Evolutionary conservation across 1,140 invertebrate genomes (phyloP).

Genomic region (Drosophila gunungcola): DNA sequence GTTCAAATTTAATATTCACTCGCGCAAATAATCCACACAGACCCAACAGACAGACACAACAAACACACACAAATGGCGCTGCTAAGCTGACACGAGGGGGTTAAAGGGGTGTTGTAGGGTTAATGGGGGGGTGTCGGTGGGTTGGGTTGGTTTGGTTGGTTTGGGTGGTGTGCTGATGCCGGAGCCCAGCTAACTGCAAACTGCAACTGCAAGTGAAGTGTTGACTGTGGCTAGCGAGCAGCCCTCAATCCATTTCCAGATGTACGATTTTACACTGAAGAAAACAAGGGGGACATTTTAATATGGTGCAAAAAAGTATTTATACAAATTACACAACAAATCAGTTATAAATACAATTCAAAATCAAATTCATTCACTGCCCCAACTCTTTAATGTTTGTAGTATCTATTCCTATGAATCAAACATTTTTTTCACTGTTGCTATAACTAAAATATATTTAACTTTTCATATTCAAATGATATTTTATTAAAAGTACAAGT

Average conservation of each 20-base stretch:
- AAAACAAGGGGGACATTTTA: not conserved
- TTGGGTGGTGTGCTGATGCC: not conserved
- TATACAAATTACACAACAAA: not conserved
- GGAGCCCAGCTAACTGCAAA: constrained; percentile 64
- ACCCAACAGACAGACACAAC: constrained; percentile 42
- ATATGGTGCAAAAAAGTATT: too few relatives aligned
- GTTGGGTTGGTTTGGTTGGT: too few relatives aligned
- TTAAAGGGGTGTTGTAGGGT: not conserved
- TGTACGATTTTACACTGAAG: constrained; percentile 16
- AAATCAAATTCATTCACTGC: too few relatives aligned
- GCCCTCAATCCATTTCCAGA: constrained; percentile 41
- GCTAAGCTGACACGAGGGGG: constrained; percentile 62
- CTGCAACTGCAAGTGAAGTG: constrained; percentile 80
- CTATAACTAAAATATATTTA: too few relatives aligned
- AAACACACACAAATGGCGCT: constrained; percentile 76
- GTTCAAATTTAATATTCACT: constrained; percentile 83
- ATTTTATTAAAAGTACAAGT: too few relatives aligned
- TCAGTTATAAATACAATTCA: not conserved
- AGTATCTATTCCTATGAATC: too few relatives aligned
- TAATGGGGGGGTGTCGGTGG: not conserved
- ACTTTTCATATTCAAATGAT: too few relatives aligned
- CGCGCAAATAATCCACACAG: constrained; percentile 79
- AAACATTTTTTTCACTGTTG: too few relatives aligned
- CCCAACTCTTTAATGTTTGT: too few relatives aligned
- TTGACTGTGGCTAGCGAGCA: constrained; percentile 71